These are phyloP conservation scores for Oreochromis mossambicus DNA, from an alignment of 2,797 vertebrate species.

Conservation along the genomic window DNA sequence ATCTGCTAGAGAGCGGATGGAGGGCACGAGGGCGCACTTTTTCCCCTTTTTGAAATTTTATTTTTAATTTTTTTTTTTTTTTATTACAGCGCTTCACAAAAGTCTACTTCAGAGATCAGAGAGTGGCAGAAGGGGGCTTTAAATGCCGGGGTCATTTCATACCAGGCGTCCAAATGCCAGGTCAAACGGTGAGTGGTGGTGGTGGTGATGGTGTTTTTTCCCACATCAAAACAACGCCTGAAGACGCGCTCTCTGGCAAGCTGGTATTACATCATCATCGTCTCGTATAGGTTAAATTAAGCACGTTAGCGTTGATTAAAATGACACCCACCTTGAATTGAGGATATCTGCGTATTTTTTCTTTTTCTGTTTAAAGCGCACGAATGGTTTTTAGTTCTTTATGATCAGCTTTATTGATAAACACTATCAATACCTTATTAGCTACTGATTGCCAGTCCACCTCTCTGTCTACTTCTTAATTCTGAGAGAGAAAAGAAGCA, in stretches of 20 bases:
- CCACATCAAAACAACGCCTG: neutral
- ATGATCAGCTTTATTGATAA: neutral
- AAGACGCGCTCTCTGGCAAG: neutral
- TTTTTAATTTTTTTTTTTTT: neutral
- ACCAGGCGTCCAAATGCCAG: constrained; percentile 40
- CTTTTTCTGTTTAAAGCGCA: neutral
- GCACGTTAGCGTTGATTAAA: neutral
- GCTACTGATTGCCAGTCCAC: constrained; percentile 1
- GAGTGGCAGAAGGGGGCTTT: constrained; percentile 10
- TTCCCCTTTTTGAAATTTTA: neutral
- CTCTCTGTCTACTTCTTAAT: neutral
- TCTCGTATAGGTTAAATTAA: neutral
- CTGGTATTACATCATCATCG: neutral
- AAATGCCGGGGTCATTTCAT: constrained; percentile 17
- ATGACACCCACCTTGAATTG: neutral
- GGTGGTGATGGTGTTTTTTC: neutral
- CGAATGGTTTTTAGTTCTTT: neutral
- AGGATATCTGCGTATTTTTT: neutral
- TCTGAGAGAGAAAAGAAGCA: neutral
- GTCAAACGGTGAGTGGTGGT: constrained; percentile 19
- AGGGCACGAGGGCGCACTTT: constrained; percentile 54
- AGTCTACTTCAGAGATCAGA: constrained; percentile 39
- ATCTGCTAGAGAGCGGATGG: constrained; percentile 59
- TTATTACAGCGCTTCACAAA: constrained; percentile 30
- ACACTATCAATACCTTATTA: constrained; percentile 17